Evolutionary conservation across 2,888 invertebrate genomes (phyloP).

Genomic region (Andrena fulva): DNA sequence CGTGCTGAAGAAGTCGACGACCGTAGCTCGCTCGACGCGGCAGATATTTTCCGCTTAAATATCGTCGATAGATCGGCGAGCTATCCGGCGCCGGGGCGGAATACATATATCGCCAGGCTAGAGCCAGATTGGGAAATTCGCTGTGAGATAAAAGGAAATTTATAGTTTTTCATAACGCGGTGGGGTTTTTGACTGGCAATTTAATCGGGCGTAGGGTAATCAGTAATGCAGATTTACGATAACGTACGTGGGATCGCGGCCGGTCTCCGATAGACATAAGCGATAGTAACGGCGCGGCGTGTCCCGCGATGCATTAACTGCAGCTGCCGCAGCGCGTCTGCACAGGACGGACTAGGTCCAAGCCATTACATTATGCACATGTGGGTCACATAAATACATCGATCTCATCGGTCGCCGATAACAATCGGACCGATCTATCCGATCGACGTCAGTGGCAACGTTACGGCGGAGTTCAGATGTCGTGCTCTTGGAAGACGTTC

Average conservation of each 20-base stretch:
- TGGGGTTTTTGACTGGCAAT: conserved; percentile 19
- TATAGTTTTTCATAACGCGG: background rate
- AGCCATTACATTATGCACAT: conserved; percentile 82
- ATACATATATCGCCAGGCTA: background rate
- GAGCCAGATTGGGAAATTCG: background rate
- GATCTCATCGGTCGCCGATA: conserved; percentile 77
- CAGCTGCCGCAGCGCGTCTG: conserved; percentile 80
- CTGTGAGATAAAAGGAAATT: background rate
- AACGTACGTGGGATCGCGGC: conserved; percentile 66
- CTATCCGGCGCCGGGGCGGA: background rate
- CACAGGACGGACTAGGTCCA: conserved; percentile 70
- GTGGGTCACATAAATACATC: conserved; percentile 82
- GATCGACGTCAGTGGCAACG: conserved; percentile 69
- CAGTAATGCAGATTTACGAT: conserved; percentile 63
- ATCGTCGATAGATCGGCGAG: conserved; percentile 4
- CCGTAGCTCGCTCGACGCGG: conserved; percentile 45
- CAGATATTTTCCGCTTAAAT: conserved; percentile 19
- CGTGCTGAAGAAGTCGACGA: conserved; percentile 63
- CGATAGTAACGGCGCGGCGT: conserved; percentile 69
- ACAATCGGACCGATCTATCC: conserved; percentile 72
- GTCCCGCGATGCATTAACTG: conserved; percentile 80
- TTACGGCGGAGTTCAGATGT: conserved; percentile 24
- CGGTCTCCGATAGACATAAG: conserved; percentile 68
- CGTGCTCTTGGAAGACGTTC: conserved; percentile 50
- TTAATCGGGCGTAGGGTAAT: conserved; percentile 46